Evolutionary conservation across 2,113 vertebrate species (phyloP).

Genomic region (Chionis minor): DNA sequence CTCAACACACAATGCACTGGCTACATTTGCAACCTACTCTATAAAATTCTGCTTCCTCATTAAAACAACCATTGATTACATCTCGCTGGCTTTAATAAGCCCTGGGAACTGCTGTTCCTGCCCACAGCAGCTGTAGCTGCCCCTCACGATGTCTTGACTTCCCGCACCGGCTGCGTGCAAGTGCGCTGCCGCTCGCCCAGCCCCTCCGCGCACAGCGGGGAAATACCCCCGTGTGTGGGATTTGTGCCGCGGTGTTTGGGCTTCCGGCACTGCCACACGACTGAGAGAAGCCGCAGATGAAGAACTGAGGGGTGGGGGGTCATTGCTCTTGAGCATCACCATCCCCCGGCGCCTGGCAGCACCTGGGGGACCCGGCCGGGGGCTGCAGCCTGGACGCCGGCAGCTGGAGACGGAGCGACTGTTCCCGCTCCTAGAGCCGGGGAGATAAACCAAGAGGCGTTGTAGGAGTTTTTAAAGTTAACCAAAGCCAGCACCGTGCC

Average conservation of each 20-base stretch:
- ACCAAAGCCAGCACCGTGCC: neutral
- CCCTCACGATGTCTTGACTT: neutral
- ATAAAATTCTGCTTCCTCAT: neutral
- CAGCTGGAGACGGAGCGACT: neutral
- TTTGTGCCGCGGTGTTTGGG: no score
- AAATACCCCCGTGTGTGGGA: no score
- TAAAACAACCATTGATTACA: neutral
- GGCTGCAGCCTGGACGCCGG: neutral
- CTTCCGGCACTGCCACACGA: neutral
- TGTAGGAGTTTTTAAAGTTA: neutral
- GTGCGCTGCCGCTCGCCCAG: neutral
- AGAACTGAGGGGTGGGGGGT: no score
- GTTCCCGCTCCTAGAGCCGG: neutral
- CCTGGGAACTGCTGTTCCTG: neutral
- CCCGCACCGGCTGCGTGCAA: accelerated
- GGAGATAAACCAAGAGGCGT: neutral
- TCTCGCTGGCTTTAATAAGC: neutral
- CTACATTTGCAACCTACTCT: neutral
- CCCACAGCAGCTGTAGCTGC: neutral
- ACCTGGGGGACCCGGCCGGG: accelerated
- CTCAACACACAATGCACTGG: neutral
- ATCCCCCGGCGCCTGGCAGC: neutral
- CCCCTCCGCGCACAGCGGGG: no score
- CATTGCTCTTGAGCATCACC: neutral
- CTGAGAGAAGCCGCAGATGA: neutral